These are phyloP conservation scores for Pachydiplax longipennis DNA, from an alignment of 2,888 invertebrate species.

Conservation along the genomic window DNA sequence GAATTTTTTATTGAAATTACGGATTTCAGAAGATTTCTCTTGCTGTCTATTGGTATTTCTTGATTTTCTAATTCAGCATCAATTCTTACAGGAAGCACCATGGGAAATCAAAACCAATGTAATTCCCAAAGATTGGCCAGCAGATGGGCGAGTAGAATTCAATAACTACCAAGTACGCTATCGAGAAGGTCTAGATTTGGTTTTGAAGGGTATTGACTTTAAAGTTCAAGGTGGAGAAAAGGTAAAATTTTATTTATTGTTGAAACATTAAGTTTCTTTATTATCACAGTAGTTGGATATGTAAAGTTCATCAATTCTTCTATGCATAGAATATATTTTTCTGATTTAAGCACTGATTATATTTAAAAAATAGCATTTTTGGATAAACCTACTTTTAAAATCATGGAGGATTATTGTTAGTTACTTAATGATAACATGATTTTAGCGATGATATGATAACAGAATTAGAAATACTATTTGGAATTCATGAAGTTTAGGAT, in stretches of 20 bases:
- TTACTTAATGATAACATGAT: no score
- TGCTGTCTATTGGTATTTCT: no score
- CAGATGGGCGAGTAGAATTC: conserved; percentile 60
- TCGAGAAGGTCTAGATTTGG: conserved; percentile 61
- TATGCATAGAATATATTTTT: neutral
- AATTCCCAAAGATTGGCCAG: conserved; percentile 59
- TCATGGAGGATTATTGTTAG: no score
- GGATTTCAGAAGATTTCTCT: no score
- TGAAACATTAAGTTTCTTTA: conserved; percentile 54
- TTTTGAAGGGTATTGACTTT: conserved; percentile 59
- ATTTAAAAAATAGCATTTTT: no score
- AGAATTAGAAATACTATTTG: no score
- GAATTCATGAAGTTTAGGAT: no score
- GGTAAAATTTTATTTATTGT: conserved; percentile 48
- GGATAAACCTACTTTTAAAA: no score
- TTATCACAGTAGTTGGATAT: neutral
- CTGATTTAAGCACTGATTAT: neutral
- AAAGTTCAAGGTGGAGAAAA: conserved; percentile 60
- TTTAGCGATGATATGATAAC: no score
- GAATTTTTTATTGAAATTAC: no score
- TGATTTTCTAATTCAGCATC: neutral
- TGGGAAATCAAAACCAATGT: conserved; percentile 53
- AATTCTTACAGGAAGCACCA: conserved; percentile 53
- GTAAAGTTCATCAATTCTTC: neutral
- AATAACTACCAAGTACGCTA: conserved; percentile 60